These are phyloP conservation scores for Cheilosia scutellata DNA, from an alignment of 2,888 invertebrate species.

Conservation along the genomic window DNA sequence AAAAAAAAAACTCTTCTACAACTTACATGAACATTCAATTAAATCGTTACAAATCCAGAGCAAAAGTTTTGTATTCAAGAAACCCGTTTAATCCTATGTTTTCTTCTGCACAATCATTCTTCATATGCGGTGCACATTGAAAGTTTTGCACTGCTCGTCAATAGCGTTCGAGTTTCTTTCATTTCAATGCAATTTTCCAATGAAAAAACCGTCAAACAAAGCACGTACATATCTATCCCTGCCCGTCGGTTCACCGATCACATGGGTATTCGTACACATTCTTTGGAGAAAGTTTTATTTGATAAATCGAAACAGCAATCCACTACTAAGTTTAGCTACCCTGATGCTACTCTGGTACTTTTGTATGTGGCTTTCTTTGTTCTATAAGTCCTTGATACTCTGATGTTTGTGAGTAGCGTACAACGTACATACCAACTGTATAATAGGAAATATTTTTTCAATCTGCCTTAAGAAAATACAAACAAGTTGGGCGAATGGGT, in stretches of 20 bases:
- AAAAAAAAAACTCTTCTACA: too few species aligned
- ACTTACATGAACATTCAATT: too few species aligned
- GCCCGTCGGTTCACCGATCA: background rate
- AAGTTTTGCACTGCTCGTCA: conserved; percentile 25
- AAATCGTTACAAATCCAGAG: too few species aligned
- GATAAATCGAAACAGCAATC: conserved; percentile 31
- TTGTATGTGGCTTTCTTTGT: background rate
- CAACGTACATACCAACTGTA: conserved; percentile 1
- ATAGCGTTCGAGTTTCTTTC: background rate
- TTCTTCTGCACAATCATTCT: background rate
- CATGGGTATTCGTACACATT: background rate
- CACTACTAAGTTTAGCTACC: conserved; percentile 20
- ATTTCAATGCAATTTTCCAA: too few species aligned
- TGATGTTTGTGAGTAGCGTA: conserved; percentile 40
- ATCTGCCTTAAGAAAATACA: background rate
- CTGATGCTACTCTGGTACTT: background rate
- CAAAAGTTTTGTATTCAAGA: too few species aligned
- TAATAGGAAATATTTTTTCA: conserved; percentile 2
- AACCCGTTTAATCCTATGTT: too few species aligned
- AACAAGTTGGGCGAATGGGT: background rate
- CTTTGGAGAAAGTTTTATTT: conserved; percentile 17
- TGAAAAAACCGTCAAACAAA: background rate
- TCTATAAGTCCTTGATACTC: conserved; percentile 24
- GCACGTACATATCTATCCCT: background rate
- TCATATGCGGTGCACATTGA: conserved; percentile 1